phyloP scores from a whole-genome alignment of 1,140 invertebrate species.

The Calliphora vicina region DNA sequence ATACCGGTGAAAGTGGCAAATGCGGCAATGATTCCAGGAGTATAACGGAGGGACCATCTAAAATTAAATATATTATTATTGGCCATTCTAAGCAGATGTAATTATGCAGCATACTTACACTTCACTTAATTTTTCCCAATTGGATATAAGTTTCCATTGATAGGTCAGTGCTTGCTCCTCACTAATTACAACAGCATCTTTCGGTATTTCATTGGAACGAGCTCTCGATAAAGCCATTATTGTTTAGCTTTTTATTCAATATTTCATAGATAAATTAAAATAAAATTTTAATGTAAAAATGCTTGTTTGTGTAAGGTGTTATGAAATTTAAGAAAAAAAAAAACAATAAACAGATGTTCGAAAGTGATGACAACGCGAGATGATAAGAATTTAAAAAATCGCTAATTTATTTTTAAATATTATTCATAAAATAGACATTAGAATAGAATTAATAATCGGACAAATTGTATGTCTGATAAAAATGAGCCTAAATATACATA shows the following conservation, averaged over 20 bases:
- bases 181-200: slow-evolving; percentile 63
- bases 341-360: neutral
- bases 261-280: neutral
- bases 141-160: slow-evolving; percentile 62
- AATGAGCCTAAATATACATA: too few species aligned
- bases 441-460: too few species aligned
- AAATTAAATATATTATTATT: slow-evolving; percentile 40
- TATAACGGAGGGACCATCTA: slow-evolving; percentile 63
- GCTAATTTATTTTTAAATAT: too few species aligned
- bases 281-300: neutral
- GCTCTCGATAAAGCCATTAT: slow-evolving; percentile 40
- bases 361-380: too few species aligned
- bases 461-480: too few species aligned
- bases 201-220: slow-evolving; percentile 46
- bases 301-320: neutral
- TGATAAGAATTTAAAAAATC: too few species aligned
- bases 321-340: slow-evolving; percentile 7
- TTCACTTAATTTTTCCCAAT: slow-evolving; percentile 62
- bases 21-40: slow-evolving; percentile 51
- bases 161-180: slow-evolving; percentile 63
- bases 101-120: slow-evolving; percentile 58
- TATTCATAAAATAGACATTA: too few species aligned
- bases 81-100: neutral
- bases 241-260: neutral
- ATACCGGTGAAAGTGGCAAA: slow-evolving; percentile 56